Percentiles rank a stretch among this genome's conserved stretches.
Evolutionary conservation across 30 jellyfish, hydroid and myxozoan genomes (phyloP).

Genomic region (Turritopsis rubra): DNA sequence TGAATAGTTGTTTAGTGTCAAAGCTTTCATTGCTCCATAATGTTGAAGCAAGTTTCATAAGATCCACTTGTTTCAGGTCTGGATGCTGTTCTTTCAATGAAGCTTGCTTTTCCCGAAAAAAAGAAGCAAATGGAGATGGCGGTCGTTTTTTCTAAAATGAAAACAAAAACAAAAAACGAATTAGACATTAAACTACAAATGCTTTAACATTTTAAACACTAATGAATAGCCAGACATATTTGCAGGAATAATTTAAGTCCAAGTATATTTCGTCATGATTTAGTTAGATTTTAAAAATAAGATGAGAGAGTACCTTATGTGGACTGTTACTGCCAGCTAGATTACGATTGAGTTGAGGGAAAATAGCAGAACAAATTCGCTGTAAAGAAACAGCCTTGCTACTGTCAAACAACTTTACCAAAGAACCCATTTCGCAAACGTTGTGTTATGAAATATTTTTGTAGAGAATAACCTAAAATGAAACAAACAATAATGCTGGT

Average conservation of each 20-base stretch:
- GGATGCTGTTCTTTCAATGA: neutral
- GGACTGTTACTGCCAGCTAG: neutral
- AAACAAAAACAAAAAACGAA: neutral
- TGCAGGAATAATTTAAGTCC: neutral
- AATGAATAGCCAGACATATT: neutral
- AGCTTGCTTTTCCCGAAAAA: slow-evolving; percentile 9
- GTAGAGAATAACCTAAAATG: too few species aligned
- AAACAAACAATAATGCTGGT: too few species aligned
- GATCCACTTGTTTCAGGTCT: neutral
- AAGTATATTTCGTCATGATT: too few species aligned
- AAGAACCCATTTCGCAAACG: neutral
- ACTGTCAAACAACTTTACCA: neutral
- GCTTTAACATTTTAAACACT: neutral
- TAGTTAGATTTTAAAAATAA: too few species aligned
- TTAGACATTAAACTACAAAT: neutral
- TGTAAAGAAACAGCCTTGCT: neutral
- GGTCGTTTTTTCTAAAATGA: slow-evolving; percentile 7
- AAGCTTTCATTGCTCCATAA: slow-evolving; percentile 8
- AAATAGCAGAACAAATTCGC: neutral
- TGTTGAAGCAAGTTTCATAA: slow-evolving; percentile 14
- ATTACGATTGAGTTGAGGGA: neutral
- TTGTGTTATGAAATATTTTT: too few species aligned
- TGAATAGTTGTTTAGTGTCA: neutral
- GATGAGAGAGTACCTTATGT: neutral
- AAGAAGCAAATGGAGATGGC: slow-evolving; percentile 12